Base-by-base conservation (phyloP, 2,797 vertebrate genomes). In the Knipowitschia caucasica region DNA sequence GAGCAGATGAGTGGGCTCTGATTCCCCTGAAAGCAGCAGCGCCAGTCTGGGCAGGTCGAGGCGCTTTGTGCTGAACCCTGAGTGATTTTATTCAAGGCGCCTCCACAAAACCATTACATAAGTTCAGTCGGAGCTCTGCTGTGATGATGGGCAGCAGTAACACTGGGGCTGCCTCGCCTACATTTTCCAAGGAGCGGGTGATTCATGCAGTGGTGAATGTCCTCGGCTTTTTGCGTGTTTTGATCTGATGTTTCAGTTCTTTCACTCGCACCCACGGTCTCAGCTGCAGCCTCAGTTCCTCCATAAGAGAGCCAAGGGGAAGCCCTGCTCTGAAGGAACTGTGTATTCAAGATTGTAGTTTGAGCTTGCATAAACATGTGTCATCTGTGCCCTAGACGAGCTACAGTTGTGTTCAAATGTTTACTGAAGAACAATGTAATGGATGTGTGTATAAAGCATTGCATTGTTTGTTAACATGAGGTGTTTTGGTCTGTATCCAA, bases 1-100 rank as follows among this genome's bases (percentile, higher is more conserved):
- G 11, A 3, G 58, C n/a, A 45, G 34, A 20, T 39, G 36, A 39
- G 53, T n/a, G n/a, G 31, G 56, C 73, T 47, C 47, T 12, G 30
- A 33, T 14, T 18, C 35, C 34, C 34, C 3, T n/a, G n/a, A n/a
- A n/a, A n/a, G n/a, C n/a, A n/a, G 2, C 4, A 10, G 31, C 38
- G 65, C 84, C 77, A 69, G 87, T 86, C 70, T 70, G 71, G 74
- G 70, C 86, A 71, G 77, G 84, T 72, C 67, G 47, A 59, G 39
- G 60, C 58, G 55, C 40, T 51, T 60, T 40, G 50, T 52, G 35
- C 56, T 50, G 15, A 56, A 27, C 1, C 20, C 70, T 53, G 59
- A 43, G 17, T 57, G 55, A 34, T 64, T 56, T 69, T 67, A 50
- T 57, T 55, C 75, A 64, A 73, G 61, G 64, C 79, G 77, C 76